Percentiles rank a stretch among this genome's conserved stretches.
These are phyloP conservation scores for Carposina sasakii DNA, from an alignment of 1,140 invertebrate species.

Conservation along the genomic window DNA sequence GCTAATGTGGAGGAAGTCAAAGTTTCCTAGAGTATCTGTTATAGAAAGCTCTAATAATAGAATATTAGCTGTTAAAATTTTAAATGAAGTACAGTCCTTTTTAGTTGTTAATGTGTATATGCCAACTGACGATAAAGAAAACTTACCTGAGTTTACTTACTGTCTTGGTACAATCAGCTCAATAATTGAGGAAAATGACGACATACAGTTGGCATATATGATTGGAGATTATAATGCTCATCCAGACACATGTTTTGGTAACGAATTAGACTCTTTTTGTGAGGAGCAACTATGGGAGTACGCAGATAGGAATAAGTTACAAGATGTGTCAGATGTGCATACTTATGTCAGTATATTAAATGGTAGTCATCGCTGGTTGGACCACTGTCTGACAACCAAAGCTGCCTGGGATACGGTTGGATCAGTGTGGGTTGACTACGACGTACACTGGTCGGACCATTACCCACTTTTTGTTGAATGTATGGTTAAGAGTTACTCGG, in stretches of 20 bases:
- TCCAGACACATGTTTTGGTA: neutral
- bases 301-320: neutral
- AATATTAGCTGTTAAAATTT: neutral
- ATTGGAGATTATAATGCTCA: constrained; percentile 1
- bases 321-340: neutral
- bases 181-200: neutral
- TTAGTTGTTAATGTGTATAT: neutral
- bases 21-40: neutral
- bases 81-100: neutral
- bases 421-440: neutral
- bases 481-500: too few relatives aligned
- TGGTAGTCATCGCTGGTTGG: neutral
- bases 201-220: neutral
- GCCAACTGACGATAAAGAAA: neutral
- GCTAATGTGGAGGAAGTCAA: neutral
- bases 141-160: neutral
- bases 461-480: neutral
- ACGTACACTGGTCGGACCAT: neutral
- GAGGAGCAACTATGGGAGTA: neutral
- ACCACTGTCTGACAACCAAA: neutral
- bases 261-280: neutral
- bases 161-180: neutral
- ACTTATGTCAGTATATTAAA: neutral
- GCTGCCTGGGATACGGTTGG: neutral
- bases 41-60: neutral